phyloP scores from a whole-genome alignment of 2,888 invertebrate genomes.

The Dynastes maya region DNA sequence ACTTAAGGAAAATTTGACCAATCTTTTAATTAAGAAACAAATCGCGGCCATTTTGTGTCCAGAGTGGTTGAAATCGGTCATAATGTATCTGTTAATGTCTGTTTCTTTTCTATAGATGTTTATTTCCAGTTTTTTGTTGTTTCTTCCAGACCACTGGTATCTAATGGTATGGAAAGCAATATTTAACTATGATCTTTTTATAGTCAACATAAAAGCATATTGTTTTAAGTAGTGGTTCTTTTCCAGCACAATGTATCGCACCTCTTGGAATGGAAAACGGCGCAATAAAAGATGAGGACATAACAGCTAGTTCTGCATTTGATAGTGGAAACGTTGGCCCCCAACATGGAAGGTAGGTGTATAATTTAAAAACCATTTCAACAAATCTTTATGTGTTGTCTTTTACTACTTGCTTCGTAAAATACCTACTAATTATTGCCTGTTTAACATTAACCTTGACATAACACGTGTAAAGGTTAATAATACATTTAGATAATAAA shows the following conservation, averaged over 20 bases:
- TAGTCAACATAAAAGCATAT: no score
- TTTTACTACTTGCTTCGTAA: background rate
- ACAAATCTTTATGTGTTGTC: background rate
- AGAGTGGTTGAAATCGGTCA: no score
- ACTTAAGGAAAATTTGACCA: no score
- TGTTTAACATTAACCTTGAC: constrained; percentile 7
- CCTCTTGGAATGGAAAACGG: constrained; percentile 91
- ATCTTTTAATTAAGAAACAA: no score
- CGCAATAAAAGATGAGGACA: constrained; percentile 84
- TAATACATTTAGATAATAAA: constrained; percentile 12
- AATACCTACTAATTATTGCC: background rate
- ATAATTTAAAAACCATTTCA: constrained; percentile 1
- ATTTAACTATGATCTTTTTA: no score
- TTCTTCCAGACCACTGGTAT: no score
- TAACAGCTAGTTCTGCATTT: constrained; percentile 89
- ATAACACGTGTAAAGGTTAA: constrained; percentile 5
- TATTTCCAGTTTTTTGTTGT: no score
- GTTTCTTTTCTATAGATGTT: no score
- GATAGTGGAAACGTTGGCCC: constrained; percentile 90
- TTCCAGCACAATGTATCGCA: constrained; percentile 84
- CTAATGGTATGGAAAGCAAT: no score
- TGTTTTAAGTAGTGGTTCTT: background rate
- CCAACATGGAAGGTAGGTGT: constrained; percentile 84
- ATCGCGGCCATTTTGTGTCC: no score
- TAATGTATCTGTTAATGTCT: no score